Conservation (phyloP, 1,140 invertebrate species). For the Drosophila ambigua region DNA sequence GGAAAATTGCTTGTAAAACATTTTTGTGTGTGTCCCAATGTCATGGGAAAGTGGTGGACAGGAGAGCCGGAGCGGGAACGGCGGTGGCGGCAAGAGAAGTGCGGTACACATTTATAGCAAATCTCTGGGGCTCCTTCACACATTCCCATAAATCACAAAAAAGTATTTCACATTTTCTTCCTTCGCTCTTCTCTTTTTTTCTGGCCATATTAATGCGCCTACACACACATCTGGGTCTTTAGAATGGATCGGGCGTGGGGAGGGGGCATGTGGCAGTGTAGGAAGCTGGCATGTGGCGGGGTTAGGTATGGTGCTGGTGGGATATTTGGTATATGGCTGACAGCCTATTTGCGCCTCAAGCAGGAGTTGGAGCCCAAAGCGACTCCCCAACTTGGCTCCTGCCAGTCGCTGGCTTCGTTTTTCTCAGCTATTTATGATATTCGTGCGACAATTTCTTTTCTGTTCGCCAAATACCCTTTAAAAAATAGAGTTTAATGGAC, state of each 20-base stretch:
- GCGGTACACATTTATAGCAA: slow-evolving; percentile 65
- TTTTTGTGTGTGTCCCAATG: slow-evolving; percentile 65
- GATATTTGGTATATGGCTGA: slow-evolving; percentile 59
- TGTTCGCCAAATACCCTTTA: slow-evolving; percentile 32
- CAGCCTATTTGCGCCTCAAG: slow-evolving; percentile 74
- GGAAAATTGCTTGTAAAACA: slow-evolving; percentile 83
- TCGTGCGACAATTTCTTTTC: slow-evolving; percentile 36
- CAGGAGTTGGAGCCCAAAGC: slow-evolving; percentile 11
- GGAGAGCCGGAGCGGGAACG: slow-evolving; percentile 9
- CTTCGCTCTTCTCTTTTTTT: slow-evolving; percentile 32
- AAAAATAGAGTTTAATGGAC: not conserved
- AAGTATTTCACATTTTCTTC: slow-evolving; percentile 76
- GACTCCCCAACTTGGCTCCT: slow-evolving; percentile 55
- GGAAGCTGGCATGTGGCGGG: not conserved
- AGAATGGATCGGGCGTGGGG: too few species aligned
- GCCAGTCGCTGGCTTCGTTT: slow-evolving; percentile 66
- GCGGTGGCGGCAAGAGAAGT: not conserved
- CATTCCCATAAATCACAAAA: slow-evolving; percentile 79
- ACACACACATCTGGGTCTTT: slow-evolving; percentile 51
- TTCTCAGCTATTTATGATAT: slow-evolving; percentile 77
- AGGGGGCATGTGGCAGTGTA: too few species aligned
- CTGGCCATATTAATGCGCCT: slow-evolving; percentile 74
- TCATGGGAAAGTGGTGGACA: too few species aligned
- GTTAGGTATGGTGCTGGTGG: slow-evolving; percentile 14
- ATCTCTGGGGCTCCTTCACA: slow-evolving; percentile 68